These are phyloP conservation scores for Apogon talboti DNA, from an alignment of 2,797 vertebrate species.

Conservation along the genomic window DNA sequence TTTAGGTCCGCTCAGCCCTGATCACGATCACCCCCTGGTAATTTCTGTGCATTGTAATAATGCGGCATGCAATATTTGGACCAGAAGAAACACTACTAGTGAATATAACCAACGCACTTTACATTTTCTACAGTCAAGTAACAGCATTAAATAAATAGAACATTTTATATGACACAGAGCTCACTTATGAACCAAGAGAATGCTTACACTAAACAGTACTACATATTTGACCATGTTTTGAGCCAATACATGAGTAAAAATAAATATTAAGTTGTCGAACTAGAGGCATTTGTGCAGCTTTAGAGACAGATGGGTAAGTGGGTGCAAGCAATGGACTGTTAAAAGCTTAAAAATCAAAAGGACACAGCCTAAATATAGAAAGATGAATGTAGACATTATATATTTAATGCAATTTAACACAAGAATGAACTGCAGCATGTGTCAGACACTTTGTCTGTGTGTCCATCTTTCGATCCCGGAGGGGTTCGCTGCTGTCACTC, in stretches of 20 bases:
- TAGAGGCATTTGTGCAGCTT: no score
- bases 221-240: neutral
- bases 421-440: constrained; percentile 17
- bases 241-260: neutral
- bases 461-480: constrained; percentile 39
- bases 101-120: neutral
- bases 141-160: no score
- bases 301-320: neutral
- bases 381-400: constrained; percentile 32
- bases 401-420: constrained; percentile 16
- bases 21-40: no score
- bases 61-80: no score
- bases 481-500: constrained; percentile 57
- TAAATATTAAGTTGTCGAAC: no score
- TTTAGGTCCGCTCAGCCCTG: no score
- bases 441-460: constrained; percentile 37
- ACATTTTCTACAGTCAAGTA: neutral
- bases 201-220: no score
- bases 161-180: no score
- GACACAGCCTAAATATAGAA: constrained; percentile 5
- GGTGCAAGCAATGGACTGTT: neutral
- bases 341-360: constrained; percentile 18
- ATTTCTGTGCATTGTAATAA: no score
- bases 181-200: no score
- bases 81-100: no score